phyloP scores from a whole-genome alignment of 2,797 vertebrate genomes.

The Notamacropus eugenii region DNA sequence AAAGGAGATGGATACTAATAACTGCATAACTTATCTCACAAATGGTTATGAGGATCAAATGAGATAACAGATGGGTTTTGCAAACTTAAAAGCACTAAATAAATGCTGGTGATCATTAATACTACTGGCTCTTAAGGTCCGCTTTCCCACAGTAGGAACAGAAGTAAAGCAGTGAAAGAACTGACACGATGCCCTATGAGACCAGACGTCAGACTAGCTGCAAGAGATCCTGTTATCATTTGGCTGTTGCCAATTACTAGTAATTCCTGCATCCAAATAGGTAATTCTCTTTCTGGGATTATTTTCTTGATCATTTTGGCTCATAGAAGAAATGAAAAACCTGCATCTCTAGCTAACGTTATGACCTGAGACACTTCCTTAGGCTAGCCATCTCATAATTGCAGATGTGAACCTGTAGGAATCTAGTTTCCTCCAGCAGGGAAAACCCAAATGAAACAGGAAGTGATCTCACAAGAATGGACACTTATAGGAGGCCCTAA shows the following conservation, averaged over 20 bases:
- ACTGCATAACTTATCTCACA: not conserved
- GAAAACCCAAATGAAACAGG: not conserved
- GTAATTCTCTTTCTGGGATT: not conserved
- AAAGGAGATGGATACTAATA: not conserved
- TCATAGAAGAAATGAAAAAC: not conserved
- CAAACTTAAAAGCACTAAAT: not conserved
- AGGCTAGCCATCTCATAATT: not conserved
- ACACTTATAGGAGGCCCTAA: not conserved
- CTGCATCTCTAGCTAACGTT: not conserved
- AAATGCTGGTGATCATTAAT: not conserved
- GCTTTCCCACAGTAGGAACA: not conserved
- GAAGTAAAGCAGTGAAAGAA: accelerated
- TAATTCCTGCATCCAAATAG: not conserved
- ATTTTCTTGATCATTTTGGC: not conserved
- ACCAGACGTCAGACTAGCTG: not conserved
- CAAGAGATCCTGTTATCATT: not conserved
- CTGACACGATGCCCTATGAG: accelerated
- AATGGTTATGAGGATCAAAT: not conserved
- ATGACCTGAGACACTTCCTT: not conserved
- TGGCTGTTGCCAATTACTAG: not conserved
- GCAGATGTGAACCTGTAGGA: not conserved
- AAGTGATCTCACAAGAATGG: not conserved
- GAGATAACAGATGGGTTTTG: not conserved
- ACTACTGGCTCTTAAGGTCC: not conserved
- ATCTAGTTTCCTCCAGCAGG: not conserved